These are phyloP conservation scores for Sinocyclocheilus maitianheensis DNA, from an alignment of 2,113 vertebrate species.

Conservation along the genomic window DNA sequence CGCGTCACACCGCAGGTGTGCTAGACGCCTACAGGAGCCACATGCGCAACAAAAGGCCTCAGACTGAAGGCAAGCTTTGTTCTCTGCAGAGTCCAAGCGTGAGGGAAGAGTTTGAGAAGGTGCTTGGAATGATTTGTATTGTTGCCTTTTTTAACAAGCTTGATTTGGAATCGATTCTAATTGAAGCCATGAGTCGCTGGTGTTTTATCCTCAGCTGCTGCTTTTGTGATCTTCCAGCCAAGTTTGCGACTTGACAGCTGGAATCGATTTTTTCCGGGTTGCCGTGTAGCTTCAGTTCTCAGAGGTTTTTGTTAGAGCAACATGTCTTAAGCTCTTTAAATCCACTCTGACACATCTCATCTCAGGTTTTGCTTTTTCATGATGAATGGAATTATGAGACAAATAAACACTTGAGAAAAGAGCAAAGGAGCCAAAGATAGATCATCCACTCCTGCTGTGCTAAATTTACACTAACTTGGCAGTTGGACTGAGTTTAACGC, in stretches of 20 bases:
- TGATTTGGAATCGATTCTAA: constrained; percentile 73
- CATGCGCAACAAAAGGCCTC: not conserved
- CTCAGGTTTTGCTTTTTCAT: constrained; percentile 51
- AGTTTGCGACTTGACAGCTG: constrained; percentile 74
- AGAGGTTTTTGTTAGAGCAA: constrained; percentile 55
- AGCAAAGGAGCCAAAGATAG: constrained; percentile 18
- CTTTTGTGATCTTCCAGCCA: constrained; percentile 71
- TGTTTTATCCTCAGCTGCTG: constrained; percentile 62
- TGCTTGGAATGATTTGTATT: constrained; percentile 56
- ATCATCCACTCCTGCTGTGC: not conserved
- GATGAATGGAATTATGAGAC: constrained; percentile 47
- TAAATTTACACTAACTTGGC: constrained; percentile 18
- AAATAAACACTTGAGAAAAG: constrained; percentile 48
- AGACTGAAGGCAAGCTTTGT: constrained; percentile 12
- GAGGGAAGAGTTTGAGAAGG: constrained; percentile 34
- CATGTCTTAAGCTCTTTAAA: constrained; percentile 55
- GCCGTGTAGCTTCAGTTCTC: constrained; percentile 58
- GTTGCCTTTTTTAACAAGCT: constrained; percentile 64
- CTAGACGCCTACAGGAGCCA: not conserved
- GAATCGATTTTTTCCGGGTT: constrained; percentile 65
- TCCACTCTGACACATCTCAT: constrained; percentile 57
- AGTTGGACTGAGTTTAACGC: not conserved
- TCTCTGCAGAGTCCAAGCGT: not conserved
- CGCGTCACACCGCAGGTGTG: not conserved
- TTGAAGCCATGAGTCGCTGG: constrained; percentile 69